phyloP scores from a whole-genome alignment of 2,113 vertebrate species.

The Chaenocephalus aceratus region DNA sequence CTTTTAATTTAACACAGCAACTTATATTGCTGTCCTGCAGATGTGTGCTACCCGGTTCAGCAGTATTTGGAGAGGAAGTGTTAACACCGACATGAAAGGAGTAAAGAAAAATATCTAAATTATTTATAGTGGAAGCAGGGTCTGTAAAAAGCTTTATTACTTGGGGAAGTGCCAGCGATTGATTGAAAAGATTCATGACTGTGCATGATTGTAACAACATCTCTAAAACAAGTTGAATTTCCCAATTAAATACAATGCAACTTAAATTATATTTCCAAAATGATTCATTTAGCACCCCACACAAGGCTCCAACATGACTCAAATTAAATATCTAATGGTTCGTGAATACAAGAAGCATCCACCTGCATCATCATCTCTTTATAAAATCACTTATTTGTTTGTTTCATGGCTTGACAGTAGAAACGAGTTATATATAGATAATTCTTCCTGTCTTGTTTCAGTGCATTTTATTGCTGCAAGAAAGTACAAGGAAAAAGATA shows the following conservation, averaged over 20 bases:
- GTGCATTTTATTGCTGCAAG: background rate
- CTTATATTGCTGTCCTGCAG: background rate
- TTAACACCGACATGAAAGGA: background rate
- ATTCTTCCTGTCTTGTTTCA: background rate
- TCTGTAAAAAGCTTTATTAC: background rate
- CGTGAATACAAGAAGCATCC: background rate
- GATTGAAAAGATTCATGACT: background rate
- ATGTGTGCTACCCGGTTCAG: background rate
- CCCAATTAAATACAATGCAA: no score
- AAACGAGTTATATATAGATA: background rate
- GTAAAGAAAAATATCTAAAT: background rate
- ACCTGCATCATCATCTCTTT: background rate
- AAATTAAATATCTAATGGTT: background rate
- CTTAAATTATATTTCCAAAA: background rate
- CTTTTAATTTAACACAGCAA: background rate
- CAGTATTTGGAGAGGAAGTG: background rate
- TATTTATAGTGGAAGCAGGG: background rate
- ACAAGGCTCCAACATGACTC: background rate
- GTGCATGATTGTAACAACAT: background rate
- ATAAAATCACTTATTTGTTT: background rate
- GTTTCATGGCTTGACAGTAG: background rate
- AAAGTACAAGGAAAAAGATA: constrained; percentile 1
- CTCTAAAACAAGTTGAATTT: background rate
- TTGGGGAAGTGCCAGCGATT: background rate
- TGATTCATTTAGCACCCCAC: background rate